Percentiles rank a stretch among this genome's conserved stretches.
These are phyloP conservation scores for Lepidurus packardi DNA, from an alignment of 1,140 invertebrate genomes.

Conservation along the genomic window DNA sequence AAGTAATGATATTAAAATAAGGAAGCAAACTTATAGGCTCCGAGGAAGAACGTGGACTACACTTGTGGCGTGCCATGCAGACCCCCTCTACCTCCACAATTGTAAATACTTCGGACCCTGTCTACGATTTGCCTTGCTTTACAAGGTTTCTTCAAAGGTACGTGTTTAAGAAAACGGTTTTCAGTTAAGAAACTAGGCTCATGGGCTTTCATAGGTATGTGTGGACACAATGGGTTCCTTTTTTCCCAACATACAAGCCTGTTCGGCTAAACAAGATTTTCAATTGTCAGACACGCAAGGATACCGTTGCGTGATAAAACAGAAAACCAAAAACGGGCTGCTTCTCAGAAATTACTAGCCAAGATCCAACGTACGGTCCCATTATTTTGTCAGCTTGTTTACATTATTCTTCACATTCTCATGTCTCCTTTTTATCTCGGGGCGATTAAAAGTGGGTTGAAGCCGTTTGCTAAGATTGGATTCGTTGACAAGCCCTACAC, in stretches of 20 bases:
- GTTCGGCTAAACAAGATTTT: background rate
- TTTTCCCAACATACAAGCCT: slow-evolving; percentile 25
- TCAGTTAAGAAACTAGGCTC: too few species aligned
- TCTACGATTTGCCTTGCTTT: slow-evolving; percentile 16
- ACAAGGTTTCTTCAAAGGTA: background rate
- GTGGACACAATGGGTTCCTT: slow-evolving; percentile 19
- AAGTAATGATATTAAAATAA: background rate
- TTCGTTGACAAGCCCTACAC: too few species aligned
- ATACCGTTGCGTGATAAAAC: background rate
- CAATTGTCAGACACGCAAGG: background rate
- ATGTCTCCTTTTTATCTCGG: too few species aligned
- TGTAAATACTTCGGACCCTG: background rate
- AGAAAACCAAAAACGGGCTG: too few species aligned
- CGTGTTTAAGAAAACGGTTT: background rate
- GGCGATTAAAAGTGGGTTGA: too few species aligned
- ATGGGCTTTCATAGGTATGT: background rate
- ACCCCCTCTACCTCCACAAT: background rate
- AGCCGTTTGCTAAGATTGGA: too few species aligned
- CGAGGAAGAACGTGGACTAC: slow-evolving; percentile 39
- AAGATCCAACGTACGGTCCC: too few species aligned
- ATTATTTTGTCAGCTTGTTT: too few species aligned
- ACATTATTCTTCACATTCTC: too few species aligned
- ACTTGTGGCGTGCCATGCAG: slow-evolving; percentile 35
- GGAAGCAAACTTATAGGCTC: slow-evolving; percentile 37
- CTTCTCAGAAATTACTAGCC: too few species aligned